Evolutionary conservation across 2,888 invertebrate species (phyloP).

Genomic region (Clivina fossor): DNA sequence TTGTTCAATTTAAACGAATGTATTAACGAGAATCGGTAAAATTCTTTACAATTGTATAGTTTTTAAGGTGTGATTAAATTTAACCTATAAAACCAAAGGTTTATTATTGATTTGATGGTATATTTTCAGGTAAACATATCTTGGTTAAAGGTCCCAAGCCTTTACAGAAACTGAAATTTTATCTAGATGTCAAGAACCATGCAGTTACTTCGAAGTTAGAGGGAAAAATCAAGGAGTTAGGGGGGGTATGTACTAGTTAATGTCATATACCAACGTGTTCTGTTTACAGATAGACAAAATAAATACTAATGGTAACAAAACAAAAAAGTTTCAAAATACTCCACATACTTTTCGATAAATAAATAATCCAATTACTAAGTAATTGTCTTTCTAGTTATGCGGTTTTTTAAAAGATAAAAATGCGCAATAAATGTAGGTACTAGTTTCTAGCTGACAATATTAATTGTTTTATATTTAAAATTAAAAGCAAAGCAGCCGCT

Average conservation of each 20-base stretch:
- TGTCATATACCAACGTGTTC: constrained; percentile 24
- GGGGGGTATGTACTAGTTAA: constrained; percentile 63
- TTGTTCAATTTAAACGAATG: background rate
- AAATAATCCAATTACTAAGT: background rate
- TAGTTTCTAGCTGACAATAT: constrained; percentile 8
- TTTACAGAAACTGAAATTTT: constrained; percentile 70
- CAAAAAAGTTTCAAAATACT: constrained; percentile 13
- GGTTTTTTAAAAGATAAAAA: constrained; percentile 15
- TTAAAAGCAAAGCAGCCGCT: no score
- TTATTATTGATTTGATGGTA: constrained; percentile 27
- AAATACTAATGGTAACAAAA: constrained; percentile 18
- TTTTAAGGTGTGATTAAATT: constrained; percentile 3
- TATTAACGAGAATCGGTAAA: no score
- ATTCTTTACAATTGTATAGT: constrained; percentile 8
- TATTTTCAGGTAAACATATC: constrained; percentile 41
- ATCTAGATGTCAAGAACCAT: constrained; percentile 75
- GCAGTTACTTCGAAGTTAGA: constrained; percentile 66
- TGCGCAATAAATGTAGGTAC: constrained; percentile 6
- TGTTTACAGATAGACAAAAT: constrained; percentile 18
- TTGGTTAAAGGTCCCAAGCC: constrained; percentile 58
- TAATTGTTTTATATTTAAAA: no score
- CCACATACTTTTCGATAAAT: constrained; percentile 14
- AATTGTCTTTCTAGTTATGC: constrained; percentile 14
- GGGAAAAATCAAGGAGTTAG: constrained; percentile 68
- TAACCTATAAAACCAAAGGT: constrained; percentile 33